These are phyloP conservation scores for Crossocerus cetratus DNA, from an alignment of 2,888 invertebrate genomes.

Conservation along the genomic window DNA sequence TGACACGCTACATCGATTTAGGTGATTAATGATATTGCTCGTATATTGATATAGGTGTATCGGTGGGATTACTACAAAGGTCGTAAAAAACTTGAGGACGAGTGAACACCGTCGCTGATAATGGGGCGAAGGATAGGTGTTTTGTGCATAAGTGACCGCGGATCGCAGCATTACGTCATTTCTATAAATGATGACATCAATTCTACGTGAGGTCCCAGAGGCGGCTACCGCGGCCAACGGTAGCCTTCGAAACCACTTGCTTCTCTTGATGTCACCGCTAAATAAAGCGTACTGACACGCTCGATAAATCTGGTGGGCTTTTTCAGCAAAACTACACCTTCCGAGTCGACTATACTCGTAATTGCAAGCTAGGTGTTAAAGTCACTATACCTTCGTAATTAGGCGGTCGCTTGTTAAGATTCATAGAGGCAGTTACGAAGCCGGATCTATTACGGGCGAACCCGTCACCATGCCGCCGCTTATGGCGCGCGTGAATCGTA, in stretches of 20 bases:
- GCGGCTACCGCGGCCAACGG: slow-evolving; percentile 30
- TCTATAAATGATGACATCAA: slow-evolving; percentile 57
- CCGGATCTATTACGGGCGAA: slow-evolving; percentile 15
- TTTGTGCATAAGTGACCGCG: slow-evolving; percentile 59
- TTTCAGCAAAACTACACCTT: background rate
- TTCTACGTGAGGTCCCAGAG: slow-evolving; percentile 37
- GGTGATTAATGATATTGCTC: background rate
- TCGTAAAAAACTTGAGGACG: background rate
- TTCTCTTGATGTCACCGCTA: slow-evolving; percentile 69
- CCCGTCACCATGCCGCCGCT: background rate
- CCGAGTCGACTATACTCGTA: background rate
- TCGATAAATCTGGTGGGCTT: slow-evolving; percentile 49
- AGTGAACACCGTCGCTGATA: slow-evolving; percentile 34
- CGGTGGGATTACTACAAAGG: slow-evolving; percentile 3
- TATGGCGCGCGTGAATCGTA: background rate
- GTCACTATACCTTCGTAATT: slow-evolving; percentile 17
- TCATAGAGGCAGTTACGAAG: slow-evolving; percentile 25
- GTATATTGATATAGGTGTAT: background rate
- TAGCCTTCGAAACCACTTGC: slow-evolving; percentile 65
- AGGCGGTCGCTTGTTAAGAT: slow-evolving; percentile 33
- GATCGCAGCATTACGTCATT: slow-evolving; percentile 62
- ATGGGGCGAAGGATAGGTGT: slow-evolving; percentile 32
- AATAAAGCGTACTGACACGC: slow-evolving; percentile 66
- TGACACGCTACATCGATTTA: background rate
- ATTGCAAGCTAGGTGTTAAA: background rate